These are phyloP conservation scores for Glyptemys insculpta DNA, from an alignment of 2,797 vertebrate species.

Conservation along the genomic window DNA sequence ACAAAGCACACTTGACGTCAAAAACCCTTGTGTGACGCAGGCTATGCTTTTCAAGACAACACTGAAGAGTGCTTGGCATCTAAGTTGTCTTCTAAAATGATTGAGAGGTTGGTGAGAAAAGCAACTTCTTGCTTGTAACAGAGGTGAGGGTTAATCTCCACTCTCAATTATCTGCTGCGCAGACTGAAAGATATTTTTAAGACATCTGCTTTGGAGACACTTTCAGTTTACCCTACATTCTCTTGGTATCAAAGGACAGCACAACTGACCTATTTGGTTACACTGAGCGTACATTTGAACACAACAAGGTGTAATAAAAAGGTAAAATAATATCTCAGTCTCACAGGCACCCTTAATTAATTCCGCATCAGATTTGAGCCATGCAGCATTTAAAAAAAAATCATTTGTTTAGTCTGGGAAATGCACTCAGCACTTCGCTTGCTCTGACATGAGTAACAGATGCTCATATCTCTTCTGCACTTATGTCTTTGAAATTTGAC, in stretches of 20 bases:
- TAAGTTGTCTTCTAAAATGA: neutral
- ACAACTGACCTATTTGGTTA: neutral
- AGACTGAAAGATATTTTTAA: neutral
- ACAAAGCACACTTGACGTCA: neutral
- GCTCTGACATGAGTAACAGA: neutral
- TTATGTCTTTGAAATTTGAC: constrained; percentile 38
- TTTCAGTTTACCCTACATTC: neutral
- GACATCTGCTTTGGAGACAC: neutral
- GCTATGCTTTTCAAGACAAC: neutral
- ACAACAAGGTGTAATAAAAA: neutral
- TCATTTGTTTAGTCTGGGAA: constrained; percentile 63
- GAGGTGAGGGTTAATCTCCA: neutral
- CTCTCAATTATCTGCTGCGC: neutral
- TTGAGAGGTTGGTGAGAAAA: neutral
- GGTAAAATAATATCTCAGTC: constrained; percentile 25
- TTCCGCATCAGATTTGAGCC: constrained; percentile 52
- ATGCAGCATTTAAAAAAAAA: constrained; percentile 38
- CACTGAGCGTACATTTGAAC: neutral
- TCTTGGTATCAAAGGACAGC: neutral
- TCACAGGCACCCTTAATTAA: constrained; percentile 38
- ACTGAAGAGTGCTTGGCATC: neutral
- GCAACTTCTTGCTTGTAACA: neutral
- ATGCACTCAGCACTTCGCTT: neutral
- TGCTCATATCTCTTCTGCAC: neutral
- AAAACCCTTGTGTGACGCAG: neutral